Conservation (phyloP, 2,888 invertebrate species). For the Limenitis camilla region DNA sequence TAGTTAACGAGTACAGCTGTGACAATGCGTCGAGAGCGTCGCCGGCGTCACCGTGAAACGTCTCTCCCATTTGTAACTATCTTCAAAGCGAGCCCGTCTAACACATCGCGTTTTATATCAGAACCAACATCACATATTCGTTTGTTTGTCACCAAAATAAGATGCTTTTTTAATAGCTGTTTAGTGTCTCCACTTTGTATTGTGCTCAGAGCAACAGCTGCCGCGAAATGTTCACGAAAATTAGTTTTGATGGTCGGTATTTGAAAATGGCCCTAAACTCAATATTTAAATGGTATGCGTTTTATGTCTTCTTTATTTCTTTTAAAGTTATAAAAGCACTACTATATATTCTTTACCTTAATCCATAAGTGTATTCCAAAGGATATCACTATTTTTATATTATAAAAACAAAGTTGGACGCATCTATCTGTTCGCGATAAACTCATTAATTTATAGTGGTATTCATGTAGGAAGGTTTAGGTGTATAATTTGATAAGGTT, state of each 20-base stretch:
- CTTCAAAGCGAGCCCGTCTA: conserved; percentile 57
- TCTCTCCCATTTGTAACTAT: conserved; percentile 56
- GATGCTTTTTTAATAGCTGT: conserved; percentile 46
- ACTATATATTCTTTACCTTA: no score
- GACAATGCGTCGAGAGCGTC: conserved; percentile 54
- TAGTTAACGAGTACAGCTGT: conserved; percentile 41
- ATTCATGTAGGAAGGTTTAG: no score
- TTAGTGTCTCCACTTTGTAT: conserved; percentile 20
- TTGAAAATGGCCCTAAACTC: no score
- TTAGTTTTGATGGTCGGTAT: not conserved
- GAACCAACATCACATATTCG: conserved; percentile 41
- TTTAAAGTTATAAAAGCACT: no score
- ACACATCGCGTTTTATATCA: conserved; percentile 51
- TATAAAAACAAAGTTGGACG: no score
- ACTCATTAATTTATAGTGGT: no score
- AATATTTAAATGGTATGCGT: no score
- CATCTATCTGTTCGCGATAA: no score
- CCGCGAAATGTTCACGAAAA: not conserved
- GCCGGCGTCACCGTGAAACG: conserved; percentile 46
- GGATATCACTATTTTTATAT: no score
- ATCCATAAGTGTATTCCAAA: no score
- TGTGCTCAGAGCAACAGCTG: conserved; percentile 6
- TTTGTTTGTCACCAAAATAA: conserved; percentile 44
- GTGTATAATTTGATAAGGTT: no score
- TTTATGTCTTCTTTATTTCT: no score